phyloP scores from a whole-genome alignment of 2,888 invertebrate genomes.

The Drosophila nr. medialis region DNA sequence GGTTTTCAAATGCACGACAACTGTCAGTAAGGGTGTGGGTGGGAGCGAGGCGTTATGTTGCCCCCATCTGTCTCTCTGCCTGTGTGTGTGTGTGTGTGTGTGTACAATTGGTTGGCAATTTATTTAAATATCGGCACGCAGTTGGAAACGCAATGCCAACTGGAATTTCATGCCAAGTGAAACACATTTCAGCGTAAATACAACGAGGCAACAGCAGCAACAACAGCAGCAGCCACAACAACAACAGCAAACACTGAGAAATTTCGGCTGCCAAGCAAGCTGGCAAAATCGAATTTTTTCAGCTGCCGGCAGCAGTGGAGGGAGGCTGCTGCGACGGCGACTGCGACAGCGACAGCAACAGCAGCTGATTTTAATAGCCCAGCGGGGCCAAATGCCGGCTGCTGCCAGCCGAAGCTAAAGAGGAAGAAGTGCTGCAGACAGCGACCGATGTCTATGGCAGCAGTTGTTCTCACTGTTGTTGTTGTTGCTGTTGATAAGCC shows the following conservation, averaged over 20 bases:
- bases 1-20: conserved; percentile 53
- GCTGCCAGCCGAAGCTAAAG: conserved; percentile 52
- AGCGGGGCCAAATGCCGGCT: conserved; percentile 77
- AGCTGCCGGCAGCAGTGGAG: conserved; percentile 64
- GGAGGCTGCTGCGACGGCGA: conserved; percentile 28
- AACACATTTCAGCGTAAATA: conserved; percentile 62
- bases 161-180: conserved; percentile 74
- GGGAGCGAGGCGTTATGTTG: not conserved
- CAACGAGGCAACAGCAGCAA: conserved; percentile 53
- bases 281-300: conserved; percentile 78
- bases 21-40: conserved; percentile 7
- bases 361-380: conserved; percentile 81
- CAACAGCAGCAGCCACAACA: conserved; percentile 21
- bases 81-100: conserved; percentile 34
- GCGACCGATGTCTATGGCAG: conserved; percentile 66
- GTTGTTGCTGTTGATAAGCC: conserved; percentile 5
- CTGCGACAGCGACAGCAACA: conserved; percentile 58
- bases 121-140: conserved; percentile 80
- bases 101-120: conserved; percentile 77
- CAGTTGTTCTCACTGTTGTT: conserved; percentile 15
- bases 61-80: conserved; percentile 27
- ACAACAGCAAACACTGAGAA: conserved; percentile 34
- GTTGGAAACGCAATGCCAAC: conserved; percentile 78
- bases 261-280: conserved; percentile 53
- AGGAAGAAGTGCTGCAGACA: conserved; percentile 48